These are phyloP conservation scores for Pangasius sanitwongsei DNA, from an alignment of 2,797 vertebrate species.

Conservation along the genomic window DNA sequence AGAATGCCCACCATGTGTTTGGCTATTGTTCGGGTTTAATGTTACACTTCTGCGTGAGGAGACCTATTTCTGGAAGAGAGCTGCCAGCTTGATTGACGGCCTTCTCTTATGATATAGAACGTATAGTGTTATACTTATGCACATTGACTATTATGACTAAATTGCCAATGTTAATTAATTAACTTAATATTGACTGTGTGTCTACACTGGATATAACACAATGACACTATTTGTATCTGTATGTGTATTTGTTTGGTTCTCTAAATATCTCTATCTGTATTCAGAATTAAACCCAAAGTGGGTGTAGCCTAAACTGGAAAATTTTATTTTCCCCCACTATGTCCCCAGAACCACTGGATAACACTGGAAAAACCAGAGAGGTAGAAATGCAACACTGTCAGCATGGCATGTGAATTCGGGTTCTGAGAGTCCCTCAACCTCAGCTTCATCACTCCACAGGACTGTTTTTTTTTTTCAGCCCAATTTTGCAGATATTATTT, in stretches of 20 bases:
- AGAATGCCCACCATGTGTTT: constrained; percentile 63
- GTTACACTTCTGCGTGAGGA: constrained; percentile 73
- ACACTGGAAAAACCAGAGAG: background rate
- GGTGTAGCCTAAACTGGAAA: background rate
- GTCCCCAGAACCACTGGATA: background rate
- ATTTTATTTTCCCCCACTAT: background rate
- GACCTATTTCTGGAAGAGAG: constrained; percentile 68
- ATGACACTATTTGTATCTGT: background rate
- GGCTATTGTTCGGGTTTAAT: constrained; percentile 78
- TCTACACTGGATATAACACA: background rate
- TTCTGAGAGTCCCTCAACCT: background rate
- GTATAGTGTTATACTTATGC: background rate
- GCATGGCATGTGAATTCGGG: background rate
- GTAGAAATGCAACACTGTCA: background rate
- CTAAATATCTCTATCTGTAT: background rate
- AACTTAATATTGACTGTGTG: background rate
- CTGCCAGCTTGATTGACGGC: constrained; percentile 43
- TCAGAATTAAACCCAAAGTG: background rate
- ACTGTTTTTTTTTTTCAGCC: background rate
- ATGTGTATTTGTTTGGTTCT: background rate
- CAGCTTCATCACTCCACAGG: background rate
- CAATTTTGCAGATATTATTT: background rate
- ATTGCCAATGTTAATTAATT: background rate
- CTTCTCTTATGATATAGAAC: constrained; percentile 9
- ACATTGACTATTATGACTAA: too few relatives aligned